Evolutionary conservation across 2,113 vertebrate species (phyloP).

Genomic region (Amia ocellicauda): DNA sequence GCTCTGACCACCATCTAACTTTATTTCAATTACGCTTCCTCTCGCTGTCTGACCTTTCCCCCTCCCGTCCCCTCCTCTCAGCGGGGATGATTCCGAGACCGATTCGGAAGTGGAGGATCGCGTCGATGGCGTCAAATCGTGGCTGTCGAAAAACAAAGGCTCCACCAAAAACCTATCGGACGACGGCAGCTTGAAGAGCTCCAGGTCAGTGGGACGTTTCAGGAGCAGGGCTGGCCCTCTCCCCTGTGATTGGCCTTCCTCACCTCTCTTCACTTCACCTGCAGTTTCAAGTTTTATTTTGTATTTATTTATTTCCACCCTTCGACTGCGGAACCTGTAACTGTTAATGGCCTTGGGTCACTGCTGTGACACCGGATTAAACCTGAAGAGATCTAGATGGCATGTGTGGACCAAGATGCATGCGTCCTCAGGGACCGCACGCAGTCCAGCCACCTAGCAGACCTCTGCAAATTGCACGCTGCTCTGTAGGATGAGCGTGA

Average conservation of each 20-base stretch:
- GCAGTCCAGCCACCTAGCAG: too few relatives aligned
- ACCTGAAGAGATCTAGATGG: too few relatives aligned
- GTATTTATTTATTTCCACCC: background rate
- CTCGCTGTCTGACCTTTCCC: conserved; percentile 10
- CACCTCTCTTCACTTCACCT: background rate
- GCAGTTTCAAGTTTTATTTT: background rate
- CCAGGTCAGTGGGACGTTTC: conserved; percentile 75
- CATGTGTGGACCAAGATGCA: too few relatives aligned
- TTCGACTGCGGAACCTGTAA: too few relatives aligned
- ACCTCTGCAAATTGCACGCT: too few relatives aligned
- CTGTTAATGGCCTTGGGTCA: too few relatives aligned
- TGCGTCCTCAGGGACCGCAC: too few relatives aligned
- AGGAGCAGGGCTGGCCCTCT: conserved; percentile 3
- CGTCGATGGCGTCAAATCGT: conserved; percentile 92
- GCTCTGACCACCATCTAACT: too few relatives aligned
- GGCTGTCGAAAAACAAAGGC: conserved; percentile 80
- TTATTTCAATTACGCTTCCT: background rate
- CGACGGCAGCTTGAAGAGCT: conserved; percentile 88
- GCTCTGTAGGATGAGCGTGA: too few relatives aligned
- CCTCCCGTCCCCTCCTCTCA: conserved; percentile 45
- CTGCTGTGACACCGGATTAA: too few relatives aligned
- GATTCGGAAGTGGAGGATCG: conserved; percentile 90
- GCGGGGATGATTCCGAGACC: conserved; percentile 83
- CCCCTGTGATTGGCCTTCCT: conserved; percentile 4
- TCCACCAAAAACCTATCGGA: conserved; percentile 85